Evolutionary conservation across 2,797 vertebrate species (phyloP).

Genomic region (Thamnophis elegans): DNA sequence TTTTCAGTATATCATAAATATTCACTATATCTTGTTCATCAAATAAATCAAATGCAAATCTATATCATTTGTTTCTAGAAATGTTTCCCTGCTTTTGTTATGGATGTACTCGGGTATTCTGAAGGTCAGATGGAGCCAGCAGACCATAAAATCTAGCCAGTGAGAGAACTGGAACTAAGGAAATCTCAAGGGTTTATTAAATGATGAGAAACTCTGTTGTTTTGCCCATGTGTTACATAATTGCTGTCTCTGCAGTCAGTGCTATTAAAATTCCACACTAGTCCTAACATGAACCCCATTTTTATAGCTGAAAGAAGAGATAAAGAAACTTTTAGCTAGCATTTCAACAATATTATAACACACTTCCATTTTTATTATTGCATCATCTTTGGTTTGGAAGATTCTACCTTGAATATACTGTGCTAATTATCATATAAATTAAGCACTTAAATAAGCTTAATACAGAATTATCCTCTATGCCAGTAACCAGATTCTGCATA

Average conservation of each 20-base stretch:
- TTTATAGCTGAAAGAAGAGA: conserved; percentile 73
- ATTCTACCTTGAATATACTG: conserved; percentile 66
- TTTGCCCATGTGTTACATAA: conserved; percentile 77
- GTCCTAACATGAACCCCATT: conserved; percentile 75
- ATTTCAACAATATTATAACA: conserved; percentile 68
- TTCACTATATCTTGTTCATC: conserved; percentile 54
- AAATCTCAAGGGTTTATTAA: conserved; percentile 77
- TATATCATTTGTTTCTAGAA: conserved; percentile 62
- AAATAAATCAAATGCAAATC: conserved; percentile 54
- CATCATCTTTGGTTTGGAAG: conserved; percentile 72
- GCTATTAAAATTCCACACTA: conserved; percentile 76
- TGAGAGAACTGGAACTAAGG: conserved; percentile 69
- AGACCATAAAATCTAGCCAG: conserved; percentile 80
- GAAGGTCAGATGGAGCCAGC: conserved; percentile 71
- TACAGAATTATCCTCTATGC: conserved; percentile 64
- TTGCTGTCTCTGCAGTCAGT: conserved; percentile 75
- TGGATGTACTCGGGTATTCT: conserved; percentile 66
- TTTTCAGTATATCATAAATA: conserved; percentile 57
- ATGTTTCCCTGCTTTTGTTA: conserved; percentile 67
- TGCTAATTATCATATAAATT: conserved; percentile 80
- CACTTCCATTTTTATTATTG: conserved; percentile 70
- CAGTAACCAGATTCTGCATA: conserved; percentile 60
- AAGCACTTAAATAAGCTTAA: conserved; percentile 69
- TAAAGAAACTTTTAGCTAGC: conserved; percentile 78
- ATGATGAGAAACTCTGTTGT: conserved; percentile 77